Percentiles rank a stretch among this genome's conserved stretches.
Evolutionary conservation across 1,140 invertebrate genomes (phyloP).

Genomic region (Drosophila melanica): DNA sequence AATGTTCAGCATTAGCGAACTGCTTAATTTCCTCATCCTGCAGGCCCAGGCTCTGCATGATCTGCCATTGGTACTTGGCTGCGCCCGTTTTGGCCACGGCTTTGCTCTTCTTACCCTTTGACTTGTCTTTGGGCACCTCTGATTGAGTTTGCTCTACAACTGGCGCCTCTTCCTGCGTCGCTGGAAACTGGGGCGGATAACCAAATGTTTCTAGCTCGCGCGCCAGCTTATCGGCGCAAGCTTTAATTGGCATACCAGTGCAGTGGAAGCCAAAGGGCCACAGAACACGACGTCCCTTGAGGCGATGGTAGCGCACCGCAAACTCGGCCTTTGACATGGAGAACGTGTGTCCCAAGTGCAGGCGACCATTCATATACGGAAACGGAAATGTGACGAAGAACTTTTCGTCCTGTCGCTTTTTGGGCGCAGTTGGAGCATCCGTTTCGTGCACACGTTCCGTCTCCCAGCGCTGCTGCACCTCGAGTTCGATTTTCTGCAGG

Average conservation of each 20-base stretch:
- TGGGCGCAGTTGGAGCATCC: slow-evolving; percentile 88
- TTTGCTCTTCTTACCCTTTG: slow-evolving; percentile 99
- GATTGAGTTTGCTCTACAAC: slow-evolving; percentile 85
- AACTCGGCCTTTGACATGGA: slow-evolving; percentile 99
- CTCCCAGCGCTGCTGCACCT: slow-evolving; percentile 94
- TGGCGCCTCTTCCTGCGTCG: slow-evolving; percentile 85
- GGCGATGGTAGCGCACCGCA: slow-evolving; percentile 94
- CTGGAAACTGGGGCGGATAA: slow-evolving; percentile 96
- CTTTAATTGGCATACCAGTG: slow-evolving; percentile 98
- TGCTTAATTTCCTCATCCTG: slow-evolving; percentile 95
- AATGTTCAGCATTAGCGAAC: slow-evolving; percentile 96
- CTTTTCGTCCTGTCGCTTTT: slow-evolving; percentile 89
- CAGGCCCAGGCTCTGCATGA: slow-evolving; percentile 97
- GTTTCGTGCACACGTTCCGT: slow-evolving; percentile 91
- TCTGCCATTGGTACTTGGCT: slow-evolving; percentile 99
- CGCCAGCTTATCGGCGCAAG: slow-evolving; percentile 98
- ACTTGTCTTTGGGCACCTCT: slow-evolving; percentile 94
- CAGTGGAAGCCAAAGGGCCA: slow-evolving; percentile 99
- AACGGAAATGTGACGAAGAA: slow-evolving; percentile 98
- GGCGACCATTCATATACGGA: slow-evolving; percentile 99
- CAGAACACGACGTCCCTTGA: slow-evolving; percentile 95
- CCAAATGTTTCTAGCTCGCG: slow-evolving; percentile 97
- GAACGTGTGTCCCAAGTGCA: slow-evolving; percentile 99
- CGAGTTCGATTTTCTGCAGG: slow-evolving; percentile 93
- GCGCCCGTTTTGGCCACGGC: slow-evolving; percentile 95